Evolutionary conservation across 2,797 vertebrate species (phyloP).

Genomic region (Pagetopsis macropterus): DNA sequence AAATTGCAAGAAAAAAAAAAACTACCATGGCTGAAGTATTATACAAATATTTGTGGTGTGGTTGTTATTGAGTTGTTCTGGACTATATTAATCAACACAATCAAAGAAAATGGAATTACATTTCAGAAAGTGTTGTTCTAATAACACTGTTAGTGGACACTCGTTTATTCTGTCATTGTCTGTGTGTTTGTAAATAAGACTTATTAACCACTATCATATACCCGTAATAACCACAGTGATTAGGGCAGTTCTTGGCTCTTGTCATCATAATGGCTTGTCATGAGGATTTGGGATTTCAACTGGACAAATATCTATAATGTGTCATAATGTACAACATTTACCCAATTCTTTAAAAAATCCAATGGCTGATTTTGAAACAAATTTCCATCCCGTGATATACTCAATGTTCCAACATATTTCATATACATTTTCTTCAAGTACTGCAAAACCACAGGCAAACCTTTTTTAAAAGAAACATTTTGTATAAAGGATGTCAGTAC

Average conservation of each 20-base stretch:
- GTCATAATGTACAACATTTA: conserved; percentile 80
- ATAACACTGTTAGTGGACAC: conserved; percentile 96
- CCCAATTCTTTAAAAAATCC: conserved; percentile 73
- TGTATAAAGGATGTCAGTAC: conserved; percentile 85
- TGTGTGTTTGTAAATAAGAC: conserved; percentile 98
- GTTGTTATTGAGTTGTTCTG: conserved; percentile 94
- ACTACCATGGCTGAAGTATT: conserved; percentile 88
- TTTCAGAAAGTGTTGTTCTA: conserved; percentile 91
- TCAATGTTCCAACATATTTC: conserved; percentile 70
- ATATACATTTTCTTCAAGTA: conserved; percentile 64
- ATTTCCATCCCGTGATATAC: conserved; percentile 61
- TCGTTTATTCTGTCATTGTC: conserved; percentile 94
- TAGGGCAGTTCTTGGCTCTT: conserved; percentile 87
- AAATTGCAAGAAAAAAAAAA: conserved; percentile 72
- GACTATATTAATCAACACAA: conserved; percentile 95
- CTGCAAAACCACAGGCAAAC: conserved; percentile 68
- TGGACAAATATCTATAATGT: conserved; percentile 82
- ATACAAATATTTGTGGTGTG: conserved; percentile 92
- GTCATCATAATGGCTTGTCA: conserved; percentile 73
- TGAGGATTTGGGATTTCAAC: conserved; percentile 52
- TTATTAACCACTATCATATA: conserved; percentile 97
- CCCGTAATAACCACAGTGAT: conserved; percentile 91
- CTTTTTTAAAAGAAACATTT: conserved; percentile 71
- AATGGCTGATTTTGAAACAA: conserved; percentile 72
- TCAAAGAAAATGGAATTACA: conserved; percentile 88